Base-by-base conservation (phyloP, 2,113 vertebrate genomes). In the Tinamus guttatus region DNA sequence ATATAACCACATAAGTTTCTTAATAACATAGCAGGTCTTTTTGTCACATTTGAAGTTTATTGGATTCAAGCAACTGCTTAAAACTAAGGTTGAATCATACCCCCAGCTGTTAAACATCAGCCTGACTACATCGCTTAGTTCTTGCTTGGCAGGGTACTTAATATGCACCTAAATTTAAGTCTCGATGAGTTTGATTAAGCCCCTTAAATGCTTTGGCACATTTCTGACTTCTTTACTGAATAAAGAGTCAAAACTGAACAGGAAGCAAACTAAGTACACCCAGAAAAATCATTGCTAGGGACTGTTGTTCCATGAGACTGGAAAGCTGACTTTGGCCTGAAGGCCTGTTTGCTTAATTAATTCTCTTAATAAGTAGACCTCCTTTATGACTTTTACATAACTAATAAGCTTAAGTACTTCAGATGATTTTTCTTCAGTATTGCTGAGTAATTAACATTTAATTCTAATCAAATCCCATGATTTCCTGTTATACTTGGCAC, bases 371-470 rank as follows among this genome's bases (percentile, higher is more conserved):
- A 95, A 91, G 63, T 65, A 95, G 54, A 54, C 58, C 68, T 67
- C 6, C 30, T 95, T 96, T 95, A 64, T 93, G 82, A 47, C 85
- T 95, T 95, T 88, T 70, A 71, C 21, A 91, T 77, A 93, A 85
- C 90, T 96, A 92, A 93, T 63, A 91, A 87, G 87, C 51, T 93
- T 92, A 91, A 93, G 34, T 68, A 51, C 62, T 56, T 84, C 34
- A 90, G 79, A 38, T 67, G 12, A n/a, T 96, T 95, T 97, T 95
- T 89, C 68, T 90, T 73, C 68, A 87, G 71, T 96, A 95, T 87
- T 95, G 93, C 80, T 94, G 75, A 87, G 86, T 85, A 96, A 95
- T 96, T 97, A 96, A 64, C 78, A 78, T 95, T 97, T 93, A 81
- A 93, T 93, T 91, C 76, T 94, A 95, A 96, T 89, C 47, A 94